Percentiles rank a stretch among this genome's conserved stretches.
Evolutionary conservation across 1,140 invertebrate genomes (phyloP).

Genomic region (Rhynchophorus ferrugineus): DNA sequence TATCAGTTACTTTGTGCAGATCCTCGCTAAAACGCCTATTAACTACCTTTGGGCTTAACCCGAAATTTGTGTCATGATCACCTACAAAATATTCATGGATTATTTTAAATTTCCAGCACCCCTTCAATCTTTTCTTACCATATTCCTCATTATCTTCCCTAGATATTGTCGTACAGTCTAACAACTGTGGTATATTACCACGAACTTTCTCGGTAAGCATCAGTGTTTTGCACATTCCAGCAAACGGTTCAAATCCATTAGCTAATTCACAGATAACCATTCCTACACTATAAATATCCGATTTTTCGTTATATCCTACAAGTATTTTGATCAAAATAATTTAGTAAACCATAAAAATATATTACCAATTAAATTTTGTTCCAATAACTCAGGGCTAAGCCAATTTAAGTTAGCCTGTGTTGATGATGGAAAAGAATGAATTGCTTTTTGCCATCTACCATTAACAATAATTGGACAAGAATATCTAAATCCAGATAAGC

Average conservation of each 20-base stretch:
- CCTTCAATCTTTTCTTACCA: slow-evolving; percentile 34
- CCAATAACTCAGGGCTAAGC: slow-evolving; percentile 84
- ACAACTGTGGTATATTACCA: slow-evolving; percentile 65
- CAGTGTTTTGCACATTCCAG: slow-evolving; percentile 70
- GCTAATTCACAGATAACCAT: slow-evolving; percentile 82
- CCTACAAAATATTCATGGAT: slow-evolving; percentile 21
- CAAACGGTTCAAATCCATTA: slow-evolving; percentile 82
- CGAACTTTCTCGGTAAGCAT: slow-evolving; percentile 86
- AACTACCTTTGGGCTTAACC: slow-evolving; percentile 33
- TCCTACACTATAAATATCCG: slow-evolving; percentile 86
- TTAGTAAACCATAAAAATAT: not conserved
- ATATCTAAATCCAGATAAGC: slow-evolving; percentile 70
- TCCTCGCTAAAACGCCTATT: slow-evolving; percentile 59
- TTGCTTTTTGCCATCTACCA: slow-evolving; percentile 57
- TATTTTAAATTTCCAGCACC: not conserved
- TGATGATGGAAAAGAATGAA: slow-evolving; percentile 68
- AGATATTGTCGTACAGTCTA: slow-evolving; percentile 68
- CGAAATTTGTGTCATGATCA: slow-evolving; percentile 32
- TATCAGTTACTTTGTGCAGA: slow-evolving; percentile 68
- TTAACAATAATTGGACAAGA: slow-evolving; percentile 62
- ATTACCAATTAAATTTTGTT: slow-evolving; percentile 68
- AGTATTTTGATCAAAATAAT: too few species aligned
- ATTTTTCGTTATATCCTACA: slow-evolving; percentile 77
- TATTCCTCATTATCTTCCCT: slow-evolving; percentile 47
- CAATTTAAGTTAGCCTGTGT: slow-evolving; percentile 70